These are phyloP conservation scores for Caenorhabditis tropicalis DNA, from an alignment of 1,140 invertebrate genomes.

Conservation along the genomic window DNA sequence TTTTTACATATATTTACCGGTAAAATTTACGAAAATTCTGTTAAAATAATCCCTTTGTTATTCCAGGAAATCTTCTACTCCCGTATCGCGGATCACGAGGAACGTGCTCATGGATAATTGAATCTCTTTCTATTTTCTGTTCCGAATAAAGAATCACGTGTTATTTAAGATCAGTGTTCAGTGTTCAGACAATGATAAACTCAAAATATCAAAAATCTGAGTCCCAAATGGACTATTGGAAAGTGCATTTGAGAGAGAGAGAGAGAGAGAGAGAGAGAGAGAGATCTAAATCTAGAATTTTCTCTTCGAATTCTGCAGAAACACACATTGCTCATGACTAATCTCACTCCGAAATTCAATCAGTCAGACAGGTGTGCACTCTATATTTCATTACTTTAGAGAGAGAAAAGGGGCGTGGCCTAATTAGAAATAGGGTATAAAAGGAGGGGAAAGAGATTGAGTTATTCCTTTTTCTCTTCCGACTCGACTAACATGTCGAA, in stretches of 20 bases:
- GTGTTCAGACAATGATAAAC: no score
- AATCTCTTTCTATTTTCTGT: background rate
- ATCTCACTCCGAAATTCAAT: background rate
- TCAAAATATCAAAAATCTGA: no score
- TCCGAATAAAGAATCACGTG: no score
- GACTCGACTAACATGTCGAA: background rate
- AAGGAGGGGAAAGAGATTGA: background rate
- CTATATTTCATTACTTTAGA: background rate
- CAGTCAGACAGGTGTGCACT: conserved; percentile 36
- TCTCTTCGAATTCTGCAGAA: background rate
- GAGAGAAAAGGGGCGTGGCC: background rate
- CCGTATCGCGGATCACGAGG: conserved; percentile 4
- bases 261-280: no score
- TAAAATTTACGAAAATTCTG: no score
- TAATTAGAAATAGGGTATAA: background rate
- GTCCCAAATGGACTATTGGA: no score
- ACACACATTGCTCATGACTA: background rate
- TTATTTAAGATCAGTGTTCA: no score
- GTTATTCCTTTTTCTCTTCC: background rate
- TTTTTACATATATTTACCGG: no score
- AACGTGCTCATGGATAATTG: background rate
- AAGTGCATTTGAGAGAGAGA: no score
- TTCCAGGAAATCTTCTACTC: conserved; percentile 30
- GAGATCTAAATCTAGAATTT: no score
- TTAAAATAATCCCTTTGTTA: background rate